Percentiles rank a stretch among this genome's conserved stretches.
Conservation (phyloP, 2,113 vertebrate genomes). For the Merops nubicus region DNA sequence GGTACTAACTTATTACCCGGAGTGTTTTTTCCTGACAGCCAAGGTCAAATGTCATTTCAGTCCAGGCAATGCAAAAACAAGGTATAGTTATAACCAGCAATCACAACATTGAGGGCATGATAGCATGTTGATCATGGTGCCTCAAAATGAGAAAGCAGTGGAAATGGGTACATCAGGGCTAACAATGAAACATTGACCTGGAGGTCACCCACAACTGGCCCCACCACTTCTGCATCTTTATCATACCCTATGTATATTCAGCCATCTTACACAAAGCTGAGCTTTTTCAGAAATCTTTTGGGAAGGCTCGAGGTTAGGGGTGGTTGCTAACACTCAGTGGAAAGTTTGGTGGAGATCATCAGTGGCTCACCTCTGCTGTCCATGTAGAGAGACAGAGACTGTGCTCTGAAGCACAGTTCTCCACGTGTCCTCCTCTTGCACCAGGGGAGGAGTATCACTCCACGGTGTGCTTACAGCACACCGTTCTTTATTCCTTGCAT, state of each 20-base stretch:
- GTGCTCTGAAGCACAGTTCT: background rate
- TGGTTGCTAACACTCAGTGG: background rate
- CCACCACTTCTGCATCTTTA: background rate
- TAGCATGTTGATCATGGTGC: background rate
- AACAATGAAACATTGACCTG: background rate
- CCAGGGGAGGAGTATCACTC: background rate
- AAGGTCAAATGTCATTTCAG: background rate
- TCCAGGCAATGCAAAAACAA: background rate
- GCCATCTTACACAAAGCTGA: background rate
- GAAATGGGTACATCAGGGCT: background rate
- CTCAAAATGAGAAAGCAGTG: background rate
- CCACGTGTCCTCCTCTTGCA: fast-evolving
- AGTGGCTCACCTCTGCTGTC: too few species aligned
- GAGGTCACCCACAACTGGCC: background rate
- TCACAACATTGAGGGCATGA: background rate
- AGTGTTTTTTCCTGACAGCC: background rate
- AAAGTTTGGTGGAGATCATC: background rate
- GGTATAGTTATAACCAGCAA: background rate
- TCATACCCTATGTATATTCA: background rate
- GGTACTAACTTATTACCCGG: background rate
- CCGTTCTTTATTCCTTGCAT: background rate
- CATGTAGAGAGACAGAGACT: background rate
- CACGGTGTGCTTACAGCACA: background rate
- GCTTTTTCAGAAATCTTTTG: background rate
- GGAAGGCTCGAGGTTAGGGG: background rate